Percentiles rank a stretch among this genome's conserved stretches.
Conservation (phyloP, 2,113 vertebrate genomes). For the Lanius collurio region DNA sequence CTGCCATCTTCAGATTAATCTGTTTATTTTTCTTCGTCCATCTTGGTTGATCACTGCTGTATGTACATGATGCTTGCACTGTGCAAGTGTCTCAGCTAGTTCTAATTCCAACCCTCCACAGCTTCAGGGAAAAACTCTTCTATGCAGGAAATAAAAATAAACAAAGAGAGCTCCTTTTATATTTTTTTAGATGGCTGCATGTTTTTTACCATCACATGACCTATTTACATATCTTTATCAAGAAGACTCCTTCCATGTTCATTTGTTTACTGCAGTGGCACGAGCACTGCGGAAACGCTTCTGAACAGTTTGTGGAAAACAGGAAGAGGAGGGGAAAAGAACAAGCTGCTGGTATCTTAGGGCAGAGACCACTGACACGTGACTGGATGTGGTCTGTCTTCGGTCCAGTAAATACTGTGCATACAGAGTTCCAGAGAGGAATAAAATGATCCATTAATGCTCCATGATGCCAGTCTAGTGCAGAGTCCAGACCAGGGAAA, state of each 20-base stretch:
- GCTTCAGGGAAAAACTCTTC: background rate
- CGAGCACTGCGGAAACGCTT: rapidly evolving
- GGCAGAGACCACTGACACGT: background rate
- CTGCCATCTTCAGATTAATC: background rate
- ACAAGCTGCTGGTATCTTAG: rapidly evolving
- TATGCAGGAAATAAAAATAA: background rate
- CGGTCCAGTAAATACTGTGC: background rate
- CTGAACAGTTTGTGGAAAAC: background rate
- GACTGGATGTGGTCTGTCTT: background rate
- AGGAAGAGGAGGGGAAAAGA: background rate
- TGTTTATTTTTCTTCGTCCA: background rate
- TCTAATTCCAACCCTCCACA: background rate
- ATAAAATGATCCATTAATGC: rapidly evolving
- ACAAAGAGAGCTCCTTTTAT: background rate
- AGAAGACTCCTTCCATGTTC: background rate
- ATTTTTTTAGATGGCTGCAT: background rate
- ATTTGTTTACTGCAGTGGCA: background rate
- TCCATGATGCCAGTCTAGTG: rapidly evolving
- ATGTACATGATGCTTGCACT: rapidly evolving
- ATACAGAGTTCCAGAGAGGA: background rate
- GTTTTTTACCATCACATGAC: background rate
- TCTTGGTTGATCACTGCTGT: background rate
- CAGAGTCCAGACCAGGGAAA: rapidly evolving
- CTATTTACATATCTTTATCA: background rate
- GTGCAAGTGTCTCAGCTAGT: rapidly evolving